Percentiles rank a stretch among this genome's conserved stretches.
phyloP scores from a whole-genome alignment of 1,140 invertebrate genomes.

The Drosophila nebulosa region DNA sequence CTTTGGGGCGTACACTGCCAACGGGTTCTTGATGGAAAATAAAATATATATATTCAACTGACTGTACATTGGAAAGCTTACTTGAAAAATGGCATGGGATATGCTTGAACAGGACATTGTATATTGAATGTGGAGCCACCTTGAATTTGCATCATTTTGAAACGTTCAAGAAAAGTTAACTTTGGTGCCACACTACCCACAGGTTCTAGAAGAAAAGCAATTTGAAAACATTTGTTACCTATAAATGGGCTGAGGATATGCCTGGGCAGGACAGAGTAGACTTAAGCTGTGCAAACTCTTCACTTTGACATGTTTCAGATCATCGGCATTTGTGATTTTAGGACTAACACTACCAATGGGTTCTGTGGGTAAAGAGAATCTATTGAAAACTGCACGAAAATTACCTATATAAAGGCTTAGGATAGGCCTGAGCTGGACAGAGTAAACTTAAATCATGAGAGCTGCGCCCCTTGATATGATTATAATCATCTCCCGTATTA shows the following conservation, averaged over 20 bases:
- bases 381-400: neutral
- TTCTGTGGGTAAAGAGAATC: slow-evolving; percentile 81
- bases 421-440: slow-evolving; percentile 86
- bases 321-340: slow-evolving; percentile 83
- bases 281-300: slow-evolving; percentile 46
- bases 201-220: slow-evolving; percentile 50
- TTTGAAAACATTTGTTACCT: slow-evolving; percentile 80
- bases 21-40: slow-evolving; percentile 85
- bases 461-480: slow-evolving; percentile 64
- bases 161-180: slow-evolving; percentile 82
- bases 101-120: slow-evolving; percentile 87
- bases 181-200: slow-evolving; percentile 82
- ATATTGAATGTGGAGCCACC: slow-evolving; percentile 82
- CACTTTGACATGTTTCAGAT: slow-evolving; percentile 43
- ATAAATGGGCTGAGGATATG: slow-evolving; percentile 85
- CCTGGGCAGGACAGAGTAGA: slow-evolving; percentile 87
- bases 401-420: slow-evolving; percentile 85
- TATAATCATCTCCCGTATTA: slow-evolving; percentile 71
- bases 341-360: slow-evolving; percentile 87
- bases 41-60: slow-evolving; percentile 4
- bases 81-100: slow-evolving; percentile 85
- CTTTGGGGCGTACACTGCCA: slow-evolving; percentile 88
- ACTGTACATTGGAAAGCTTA: slow-evolving; percentile 61
- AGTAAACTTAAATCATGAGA: slow-evolving; percentile 82
- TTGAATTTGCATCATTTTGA: slow-evolving; percentile 49